Evolutionary conservation across 2,888 invertebrate species (phyloP).

Genomic region (Apotomis turbidana): DNA sequence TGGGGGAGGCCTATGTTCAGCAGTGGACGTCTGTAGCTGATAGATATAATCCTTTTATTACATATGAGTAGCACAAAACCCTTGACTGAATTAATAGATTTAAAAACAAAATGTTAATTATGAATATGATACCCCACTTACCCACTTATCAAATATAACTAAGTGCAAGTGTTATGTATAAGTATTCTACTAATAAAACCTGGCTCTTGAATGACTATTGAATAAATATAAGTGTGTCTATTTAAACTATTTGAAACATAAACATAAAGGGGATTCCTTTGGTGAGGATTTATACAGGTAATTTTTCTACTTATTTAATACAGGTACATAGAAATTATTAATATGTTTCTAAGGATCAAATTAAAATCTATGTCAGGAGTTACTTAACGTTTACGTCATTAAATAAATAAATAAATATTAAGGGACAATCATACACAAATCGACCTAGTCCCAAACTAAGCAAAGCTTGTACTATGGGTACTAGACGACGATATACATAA

Average conservation of each 20-base stretch:
- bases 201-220: neutral
- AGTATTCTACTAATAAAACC: slow-evolving; percentile 2
- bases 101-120: neutral
- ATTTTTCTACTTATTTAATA: neutral
- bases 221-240: neutral
- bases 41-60: too few relatives aligned
- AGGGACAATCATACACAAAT: too few relatives aligned
- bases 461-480: too few relatives aligned
- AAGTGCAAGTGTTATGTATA: neutral
- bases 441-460: too few relatives aligned
- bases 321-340: neutral
- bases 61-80: too few relatives aligned
- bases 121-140: neutral
- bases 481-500: too few relatives aligned
- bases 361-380: neutral
- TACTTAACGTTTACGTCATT: too few relatives aligned
- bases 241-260: neutral
- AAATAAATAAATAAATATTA: too few relatives aligned
- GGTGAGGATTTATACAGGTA: neutral
- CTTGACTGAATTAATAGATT: too few relatives aligned
- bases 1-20: too few relatives aligned
- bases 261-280: slow-evolving; percentile 13
- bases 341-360: neutral
- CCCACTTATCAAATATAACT: neutral
- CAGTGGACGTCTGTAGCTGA: too few relatives aligned